phyloP scores from a whole-genome alignment of 2,797 vertebrate genomes.

The Microctenopoma stevenorrisi region DNA sequence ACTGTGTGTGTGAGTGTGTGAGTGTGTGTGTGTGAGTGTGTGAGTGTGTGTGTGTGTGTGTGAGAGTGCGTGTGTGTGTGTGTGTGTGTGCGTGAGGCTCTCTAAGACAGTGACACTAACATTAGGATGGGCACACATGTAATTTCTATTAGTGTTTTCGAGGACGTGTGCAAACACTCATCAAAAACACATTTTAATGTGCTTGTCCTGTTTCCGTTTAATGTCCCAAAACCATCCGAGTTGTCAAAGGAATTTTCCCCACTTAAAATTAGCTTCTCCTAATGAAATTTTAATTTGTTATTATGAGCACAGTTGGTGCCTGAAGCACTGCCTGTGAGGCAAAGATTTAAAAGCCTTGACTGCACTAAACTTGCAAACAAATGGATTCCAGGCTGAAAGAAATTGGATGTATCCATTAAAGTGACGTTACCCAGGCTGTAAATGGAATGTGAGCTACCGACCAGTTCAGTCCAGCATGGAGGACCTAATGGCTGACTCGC shows the following conservation, averaged over 20 bases:
- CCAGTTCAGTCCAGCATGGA: slow-evolving; percentile 14
- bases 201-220: slow-evolving; percentile 36
- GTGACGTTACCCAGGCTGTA: slow-evolving; percentile 33
- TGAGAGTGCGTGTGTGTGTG: not conserved
- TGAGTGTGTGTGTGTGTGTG: not conserved
- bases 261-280: slow-evolving; percentile 62
- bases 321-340: slow-evolving; percentile 55
- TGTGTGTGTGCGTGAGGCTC: not conserved
- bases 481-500: slow-evolving; percentile 34
- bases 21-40: not conserved
- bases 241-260: slow-evolving; percentile 62
- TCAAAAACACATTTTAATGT: slow-evolving; percentile 38
- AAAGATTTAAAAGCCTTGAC: slow-evolving; percentile 64
- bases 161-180: slow-evolving; percentile 12
- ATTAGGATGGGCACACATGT: slow-evolving; percentile 1
- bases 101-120: not conserved
- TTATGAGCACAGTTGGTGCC: slow-evolving; percentile 62
- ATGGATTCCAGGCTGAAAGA: slow-evolving; percentile 52
- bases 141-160: not conserved
- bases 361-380: slow-evolving; percentile 66
- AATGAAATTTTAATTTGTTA: slow-evolving; percentile 75
- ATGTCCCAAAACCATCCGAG: slow-evolving; percentile 61
- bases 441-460: slow-evolving; percentile 40
- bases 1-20: not conserved
- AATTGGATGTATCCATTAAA: slow-evolving; percentile 65